Percentiles rank a stretch among this genome's conserved stretches.
Evolutionary conservation across 2,797 vertebrate species (phyloP).

Genomic region (Pangasius sanitwongsei): DNA sequence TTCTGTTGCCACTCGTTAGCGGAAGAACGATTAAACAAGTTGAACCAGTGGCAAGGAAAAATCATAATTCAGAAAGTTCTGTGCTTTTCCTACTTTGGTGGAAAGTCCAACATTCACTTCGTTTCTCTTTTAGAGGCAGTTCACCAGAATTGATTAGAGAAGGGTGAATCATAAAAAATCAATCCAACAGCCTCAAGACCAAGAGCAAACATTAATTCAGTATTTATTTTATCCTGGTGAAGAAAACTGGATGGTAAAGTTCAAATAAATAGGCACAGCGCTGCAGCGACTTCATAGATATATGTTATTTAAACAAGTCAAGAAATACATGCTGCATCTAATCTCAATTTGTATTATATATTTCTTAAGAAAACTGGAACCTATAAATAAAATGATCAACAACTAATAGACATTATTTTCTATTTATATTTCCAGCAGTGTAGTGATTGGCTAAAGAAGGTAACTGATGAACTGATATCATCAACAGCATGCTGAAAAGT

Average conservation of each 20-base stretch:
- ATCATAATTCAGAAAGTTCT: slow-evolving; percentile 38
- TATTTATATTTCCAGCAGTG: neutral
- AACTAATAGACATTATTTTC: neutral
- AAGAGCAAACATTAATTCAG: neutral
- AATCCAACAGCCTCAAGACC: neutral
- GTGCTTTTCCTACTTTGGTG: slow-evolving; percentile 11
- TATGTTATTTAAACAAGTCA: neutral
- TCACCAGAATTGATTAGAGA: slow-evolving; percentile 9
- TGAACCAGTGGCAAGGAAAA: slow-evolving; percentile 48
- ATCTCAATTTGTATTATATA: neutral
- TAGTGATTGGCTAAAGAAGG: neutral
- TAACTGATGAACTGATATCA: neutral
- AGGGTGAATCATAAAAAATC: neutral
- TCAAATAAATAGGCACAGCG: neutral
- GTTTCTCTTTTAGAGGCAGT: slow-evolving; percentile 22
- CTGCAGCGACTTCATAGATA: neutral
- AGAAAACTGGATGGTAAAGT: neutral
- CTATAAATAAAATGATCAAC: neutral
- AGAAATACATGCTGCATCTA: neutral
- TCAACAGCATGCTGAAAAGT: neutral
- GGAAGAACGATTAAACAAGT: slow-evolving; percentile 62
- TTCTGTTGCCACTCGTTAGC: slow-evolving; percentile 71
- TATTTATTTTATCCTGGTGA: neutral
- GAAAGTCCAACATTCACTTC: slow-evolving; percentile 15
- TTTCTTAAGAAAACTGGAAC: neutral